Base-by-base conservation (phyloP, 2,888 invertebrate species). In the Ellobium chinense region DNA sequence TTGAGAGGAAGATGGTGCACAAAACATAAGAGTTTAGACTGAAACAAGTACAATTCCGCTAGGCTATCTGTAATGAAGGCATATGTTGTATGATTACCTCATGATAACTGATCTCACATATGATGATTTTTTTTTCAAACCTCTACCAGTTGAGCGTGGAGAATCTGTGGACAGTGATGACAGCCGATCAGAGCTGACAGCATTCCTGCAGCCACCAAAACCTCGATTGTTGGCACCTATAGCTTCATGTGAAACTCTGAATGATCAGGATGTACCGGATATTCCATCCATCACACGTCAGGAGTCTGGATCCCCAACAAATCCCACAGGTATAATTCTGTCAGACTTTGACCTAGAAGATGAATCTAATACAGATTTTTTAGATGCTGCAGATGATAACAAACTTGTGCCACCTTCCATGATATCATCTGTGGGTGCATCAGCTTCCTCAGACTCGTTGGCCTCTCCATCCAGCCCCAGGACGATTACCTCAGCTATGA, bases 241-340 rank as follows among this genome's bases (percentile, higher is more conserved):
- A 5, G 93, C 93, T 1, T 91, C 91, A 1, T 92, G 91, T 82
- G 93, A 93, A 80, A 92, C 92, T 1, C 85, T 93, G 24, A 88
- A 89, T 70, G 92, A 92, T 76, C 84, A 83, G 27, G 88, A 88
- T 46, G 68, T 80, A 34, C 84, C 85, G 1, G 88, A 88, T 36
- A 85, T 89, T 34, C 90, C 90, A 56, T 84, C 88, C 82, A 91
- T 91, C 75, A 88, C 85, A 74, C 89, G 86, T 68, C 87, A 88
- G 54, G 87, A 86, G 77, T 84, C 86, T 12, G 84, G 84, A n/a
- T 74, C 78, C 24, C 77, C 70, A 1, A 63, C 78, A 27, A 36
- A 65, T 12, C 66, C 83, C 31, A 84, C 86, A 46, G 88, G 86
- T n/a, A 85, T 87, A 46, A 83, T 87, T 69, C 84, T 88, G 24